These are phyloP conservation scores for Nylanderia fulva DNA, from an alignment of 1,140 invertebrate species.

Conservation along the genomic window DNA sequence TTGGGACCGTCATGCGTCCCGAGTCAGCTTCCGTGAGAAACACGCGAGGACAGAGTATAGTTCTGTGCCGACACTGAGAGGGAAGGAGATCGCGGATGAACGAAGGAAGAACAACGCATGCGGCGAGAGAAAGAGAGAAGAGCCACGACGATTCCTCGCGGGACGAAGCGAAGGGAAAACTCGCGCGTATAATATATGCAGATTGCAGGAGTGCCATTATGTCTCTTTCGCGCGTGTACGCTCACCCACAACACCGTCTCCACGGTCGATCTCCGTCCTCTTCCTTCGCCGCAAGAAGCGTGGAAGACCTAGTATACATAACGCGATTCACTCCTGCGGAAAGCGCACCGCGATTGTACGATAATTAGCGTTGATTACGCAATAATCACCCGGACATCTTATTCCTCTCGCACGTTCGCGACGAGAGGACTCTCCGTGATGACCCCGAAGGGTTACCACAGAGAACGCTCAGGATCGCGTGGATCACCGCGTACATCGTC, in stretches of 20 bases:
- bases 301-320: conserved; percentile 1
- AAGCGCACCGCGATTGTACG: conserved; percentile 67
- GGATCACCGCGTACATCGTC: conserved; percentile 25
- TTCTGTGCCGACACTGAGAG: conserved; percentile 26
- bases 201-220: conserved; percentile 83
- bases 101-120: conserved; percentile 20
- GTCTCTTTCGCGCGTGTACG: conserved; percentile 77
- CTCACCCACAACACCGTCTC: conserved; percentile 43
- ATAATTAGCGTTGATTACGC: conserved; percentile 79
- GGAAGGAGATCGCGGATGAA: neutral
- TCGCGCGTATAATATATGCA: conserved; percentile 82
- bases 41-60: conserved; percentile 73
- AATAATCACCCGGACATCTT: conserved; percentile 74
- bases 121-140: conserved; percentile 43
- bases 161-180: conserved; percentile 18
- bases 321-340: conserved; percentile 68
- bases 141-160: conserved; percentile 22
- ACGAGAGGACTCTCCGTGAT: conserved; percentile 14
- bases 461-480: conserved; percentile 21
- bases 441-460: conserved; percentile 56
- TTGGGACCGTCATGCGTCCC: conserved; percentile 76
- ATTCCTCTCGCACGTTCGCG: conserved; percentile 53
- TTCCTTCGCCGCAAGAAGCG: neutral
- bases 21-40: conserved; percentile 82
- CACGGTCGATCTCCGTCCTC: conserved; percentile 15